Evolutionary conservation across 2,888 invertebrate species (phyloP).

Genomic region (Limnephilus lunatus): DNA sequence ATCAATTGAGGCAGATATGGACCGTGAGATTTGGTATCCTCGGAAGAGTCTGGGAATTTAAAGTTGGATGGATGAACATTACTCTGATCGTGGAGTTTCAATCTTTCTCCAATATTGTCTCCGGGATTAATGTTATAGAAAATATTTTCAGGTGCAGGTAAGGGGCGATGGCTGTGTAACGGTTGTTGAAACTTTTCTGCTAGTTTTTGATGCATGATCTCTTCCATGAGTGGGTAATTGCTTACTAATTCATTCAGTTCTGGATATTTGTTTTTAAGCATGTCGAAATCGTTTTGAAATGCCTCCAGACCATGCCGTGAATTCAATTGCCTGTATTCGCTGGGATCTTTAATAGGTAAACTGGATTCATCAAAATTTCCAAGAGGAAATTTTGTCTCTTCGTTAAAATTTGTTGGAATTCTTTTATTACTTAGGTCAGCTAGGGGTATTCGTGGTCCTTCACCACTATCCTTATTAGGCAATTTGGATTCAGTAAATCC

Average conservation of each 20-base stretch:
- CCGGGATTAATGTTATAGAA: slow-evolving; percentile 7
- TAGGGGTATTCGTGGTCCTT: background rate
- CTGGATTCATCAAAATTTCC: background rate
- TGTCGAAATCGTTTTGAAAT: slow-evolving; percentile 65
- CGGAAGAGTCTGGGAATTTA: slow-evolving; percentile 46
- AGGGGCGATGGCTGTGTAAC: background rate
- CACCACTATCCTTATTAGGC: background rate
- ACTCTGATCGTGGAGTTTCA: slow-evolving; percentile 29
- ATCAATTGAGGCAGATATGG: slow-evolving; percentile 29
- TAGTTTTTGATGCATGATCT: slow-evolving; percentile 65
- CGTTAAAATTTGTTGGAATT: background rate
- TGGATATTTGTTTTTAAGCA: slow-evolving; percentile 64
- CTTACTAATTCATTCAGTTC: slow-evolving; percentile 63
- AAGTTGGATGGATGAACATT: slow-evolving; percentile 43
- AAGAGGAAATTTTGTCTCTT: background rate
- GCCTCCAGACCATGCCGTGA: slow-evolving; percentile 51
- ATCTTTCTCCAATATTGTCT: slow-evolving; percentile 22
- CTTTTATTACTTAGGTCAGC: background rate
- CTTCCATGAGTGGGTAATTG: slow-evolving; percentile 65
- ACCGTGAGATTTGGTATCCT: slow-evolving; percentile 38
- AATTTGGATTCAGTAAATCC: background rate
- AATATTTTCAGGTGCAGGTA: background rate
- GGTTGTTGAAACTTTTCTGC: slow-evolving; percentile 62
- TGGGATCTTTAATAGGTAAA: background rate
- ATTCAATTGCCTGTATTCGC: background rate